These are phyloP conservation scores for Petrocephalus zakoni DNA, from an alignment of 2,113 vertebrate genomes.

Conservation along the genomic window DNA sequence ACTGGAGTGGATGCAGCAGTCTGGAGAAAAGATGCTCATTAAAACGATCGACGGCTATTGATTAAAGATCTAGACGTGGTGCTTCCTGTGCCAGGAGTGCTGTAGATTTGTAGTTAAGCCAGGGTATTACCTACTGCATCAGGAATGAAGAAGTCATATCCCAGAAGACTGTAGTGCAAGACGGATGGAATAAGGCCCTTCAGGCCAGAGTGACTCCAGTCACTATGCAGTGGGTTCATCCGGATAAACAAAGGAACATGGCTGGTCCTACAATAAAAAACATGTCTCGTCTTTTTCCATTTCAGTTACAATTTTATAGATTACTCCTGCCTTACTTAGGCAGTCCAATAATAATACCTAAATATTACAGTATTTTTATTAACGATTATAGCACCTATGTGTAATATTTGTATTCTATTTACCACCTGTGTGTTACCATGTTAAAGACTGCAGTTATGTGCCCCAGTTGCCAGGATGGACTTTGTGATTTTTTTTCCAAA, in stretches of 20 bases:
- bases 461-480: neutral
- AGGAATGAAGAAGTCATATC: conserved; percentile 88
- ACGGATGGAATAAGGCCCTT: conserved; percentile 78
- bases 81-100: neutral
- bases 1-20: neutral
- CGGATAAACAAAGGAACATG: conserved; percentile 72
- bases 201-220: conserved; percentile 75
- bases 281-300: neutral
- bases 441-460: neutral
- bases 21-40: neutral
- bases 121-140: conserved; percentile 76
- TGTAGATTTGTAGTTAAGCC: conserved; percentile 21
- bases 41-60: neutral
- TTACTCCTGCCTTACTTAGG: neutral
- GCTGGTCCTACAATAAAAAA: conserved; percentile 58
- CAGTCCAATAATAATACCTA: neutral
- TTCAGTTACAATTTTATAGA: neutral
- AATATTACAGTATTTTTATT: neutral
- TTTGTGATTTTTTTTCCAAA: neutral
- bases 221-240: conserved; percentile 66
- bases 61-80: neutral
- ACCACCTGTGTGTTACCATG: neutral
- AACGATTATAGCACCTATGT: neutral
- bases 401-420: neutral
- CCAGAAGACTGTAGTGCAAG: conserved; percentile 81